These are phyloP conservation scores for Melanargia galathea DNA, from an alignment of 2,888 invertebrate species.

Conservation along the genomic window DNA sequence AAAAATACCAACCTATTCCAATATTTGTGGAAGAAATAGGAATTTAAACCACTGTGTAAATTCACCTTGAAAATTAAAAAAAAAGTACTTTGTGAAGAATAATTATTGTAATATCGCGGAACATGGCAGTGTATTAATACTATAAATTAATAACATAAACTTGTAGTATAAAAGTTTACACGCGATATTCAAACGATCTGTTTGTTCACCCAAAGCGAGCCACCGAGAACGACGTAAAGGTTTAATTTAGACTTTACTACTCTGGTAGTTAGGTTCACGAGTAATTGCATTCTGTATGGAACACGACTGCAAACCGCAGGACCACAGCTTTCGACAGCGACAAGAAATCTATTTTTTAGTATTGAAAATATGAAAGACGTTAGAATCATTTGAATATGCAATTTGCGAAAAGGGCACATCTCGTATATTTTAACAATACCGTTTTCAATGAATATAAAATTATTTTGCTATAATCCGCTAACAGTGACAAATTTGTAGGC, in stretches of 20 bases:
- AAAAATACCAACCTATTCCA: not conserved
- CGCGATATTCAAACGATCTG: constrained; percentile 14
- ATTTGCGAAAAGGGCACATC: too few species aligned
- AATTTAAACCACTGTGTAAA: not conserved
- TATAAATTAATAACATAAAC: not conserved
- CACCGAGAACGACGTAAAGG: constrained; percentile 67
- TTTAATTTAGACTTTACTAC: constrained; percentile 48
- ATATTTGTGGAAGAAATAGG: not conserved
- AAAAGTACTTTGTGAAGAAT: not conserved
- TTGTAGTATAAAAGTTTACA: not conserved
- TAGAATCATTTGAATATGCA: too few species aligned
- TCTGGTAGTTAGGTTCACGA: constrained; percentile 55
- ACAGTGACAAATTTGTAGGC: too few species aligned
- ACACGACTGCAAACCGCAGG: constrained; percentile 27
- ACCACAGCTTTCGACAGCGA: constrained; percentile 37
- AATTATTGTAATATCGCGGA: constrained; percentile 3
- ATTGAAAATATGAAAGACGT: too few species aligned
- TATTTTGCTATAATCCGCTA: too few species aligned
- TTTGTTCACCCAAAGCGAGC: constrained; percentile 50
- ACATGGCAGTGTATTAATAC: not conserved
- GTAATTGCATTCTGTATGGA: constrained; percentile 33
- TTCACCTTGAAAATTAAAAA: not conserved
- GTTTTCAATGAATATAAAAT: too few species aligned
- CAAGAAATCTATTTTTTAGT: too few species aligned
- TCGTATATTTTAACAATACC: too few species aligned